Conservation (phyloP, 2,888 invertebrate species). For the Cataglyphis cursor region DNA sequence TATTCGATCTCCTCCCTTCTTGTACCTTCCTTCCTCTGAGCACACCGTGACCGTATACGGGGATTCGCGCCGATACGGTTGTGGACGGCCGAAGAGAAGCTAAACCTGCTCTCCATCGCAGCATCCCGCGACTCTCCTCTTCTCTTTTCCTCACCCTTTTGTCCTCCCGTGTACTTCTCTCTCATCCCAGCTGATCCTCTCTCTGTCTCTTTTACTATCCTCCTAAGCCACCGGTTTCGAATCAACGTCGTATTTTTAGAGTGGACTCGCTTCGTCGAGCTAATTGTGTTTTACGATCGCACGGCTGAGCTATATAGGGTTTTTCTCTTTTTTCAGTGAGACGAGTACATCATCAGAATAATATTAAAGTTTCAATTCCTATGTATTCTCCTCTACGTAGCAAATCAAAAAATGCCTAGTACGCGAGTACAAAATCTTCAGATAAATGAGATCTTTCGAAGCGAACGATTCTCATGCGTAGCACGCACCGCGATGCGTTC, state of each 20-base stretch:
- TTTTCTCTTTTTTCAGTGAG: slow-evolving; percentile 2
- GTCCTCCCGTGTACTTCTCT: slow-evolving; percentile 27
- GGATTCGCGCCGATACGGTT: slow-evolving; percentile 78
- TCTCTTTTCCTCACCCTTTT: slow-evolving; percentile 55
- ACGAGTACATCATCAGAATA: neutral
- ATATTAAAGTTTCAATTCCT: neutral
- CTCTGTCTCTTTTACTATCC: slow-evolving; percentile 27
- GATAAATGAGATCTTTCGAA: neutral
- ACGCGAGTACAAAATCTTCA: neutral
- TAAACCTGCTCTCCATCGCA: slow-evolving; percentile 74
- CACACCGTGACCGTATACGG: slow-evolving; percentile 74
- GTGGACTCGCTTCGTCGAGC: slow-evolving; percentile 15
- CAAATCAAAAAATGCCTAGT: neutral
- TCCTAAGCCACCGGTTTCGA: slow-evolving; percentile 35
- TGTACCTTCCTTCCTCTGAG: slow-evolving; percentile 56
- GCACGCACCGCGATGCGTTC: neutral
- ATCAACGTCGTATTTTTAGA: slow-evolving; percentile 42
- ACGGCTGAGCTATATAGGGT: slow-evolving; percentile 11
- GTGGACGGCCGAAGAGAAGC: slow-evolving; percentile 78
- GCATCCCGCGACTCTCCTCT: slow-evolving; percentile 61
- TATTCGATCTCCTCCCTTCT: slow-evolving; percentile 38
- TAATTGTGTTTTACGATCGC: slow-evolving; percentile 37
- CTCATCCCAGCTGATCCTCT: slow-evolving; percentile 22
- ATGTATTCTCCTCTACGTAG: neutral
- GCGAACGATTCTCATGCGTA: neutral